These are phyloP conservation scores for Mobula birostris DNA, from an alignment of 2,113 vertebrate species.

Conservation along the genomic window DNA sequence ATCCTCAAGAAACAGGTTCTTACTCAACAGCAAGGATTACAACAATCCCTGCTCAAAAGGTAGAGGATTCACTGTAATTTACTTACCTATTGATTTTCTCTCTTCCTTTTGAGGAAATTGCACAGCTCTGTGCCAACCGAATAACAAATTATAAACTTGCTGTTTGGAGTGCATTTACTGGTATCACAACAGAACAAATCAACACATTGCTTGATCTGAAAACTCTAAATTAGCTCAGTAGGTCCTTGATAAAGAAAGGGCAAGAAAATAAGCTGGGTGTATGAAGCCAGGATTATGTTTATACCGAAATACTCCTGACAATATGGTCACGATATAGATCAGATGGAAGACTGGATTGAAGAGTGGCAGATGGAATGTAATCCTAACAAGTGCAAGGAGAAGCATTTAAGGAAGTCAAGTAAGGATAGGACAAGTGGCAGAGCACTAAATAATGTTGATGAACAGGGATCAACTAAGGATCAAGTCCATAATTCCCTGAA, in stretches of 20 bases:
- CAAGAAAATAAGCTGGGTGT: not conserved
- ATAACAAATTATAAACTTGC: not conserved
- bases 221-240: not conserved
- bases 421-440: too few relatives aligned
- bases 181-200: not conserved
- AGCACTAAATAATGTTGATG: too few relatives aligned
- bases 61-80: not conserved
- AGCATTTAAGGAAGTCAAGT: too few relatives aligned
- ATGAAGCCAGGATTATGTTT: not conserved
- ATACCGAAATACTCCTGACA: not conserved
- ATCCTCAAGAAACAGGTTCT: not conserved
- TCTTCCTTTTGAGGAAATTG: not conserved
- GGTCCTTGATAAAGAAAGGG: not conserved
- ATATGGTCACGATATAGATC: not conserved
- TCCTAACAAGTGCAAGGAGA: too few relatives aligned
- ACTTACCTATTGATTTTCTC: not conserved
- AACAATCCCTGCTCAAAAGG: not conserved
- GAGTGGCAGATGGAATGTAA: too few relatives aligned
- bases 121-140: not conserved
- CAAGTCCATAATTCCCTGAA: too few relatives aligned
- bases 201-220: not conserved
- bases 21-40: not conserved
- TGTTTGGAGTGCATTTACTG: not conserved
- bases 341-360: too few relatives aligned
- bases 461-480: too few relatives aligned